Conservation (phyloP, 53 echinoderm and acorn worm genomes). For the Crossaster papposus region DNA sequence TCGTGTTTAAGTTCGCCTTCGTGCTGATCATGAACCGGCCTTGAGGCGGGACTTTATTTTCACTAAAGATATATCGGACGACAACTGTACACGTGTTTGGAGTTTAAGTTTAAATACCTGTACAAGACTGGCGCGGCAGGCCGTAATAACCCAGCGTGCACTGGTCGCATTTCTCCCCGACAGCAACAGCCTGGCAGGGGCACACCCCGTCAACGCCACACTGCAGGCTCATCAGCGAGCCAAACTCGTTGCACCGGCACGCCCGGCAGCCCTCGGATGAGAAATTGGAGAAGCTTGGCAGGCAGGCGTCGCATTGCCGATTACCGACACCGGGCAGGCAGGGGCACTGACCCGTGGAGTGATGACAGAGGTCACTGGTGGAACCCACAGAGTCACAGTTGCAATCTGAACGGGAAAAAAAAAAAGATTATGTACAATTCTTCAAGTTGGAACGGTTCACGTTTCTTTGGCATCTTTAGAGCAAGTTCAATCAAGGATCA, state of each 20-base stretch:
- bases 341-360: constrained; percentile 79
- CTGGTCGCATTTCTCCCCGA: constrained; percentile 74
- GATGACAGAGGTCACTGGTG: constrained; percentile 65
- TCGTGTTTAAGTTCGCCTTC: too few species aligned
- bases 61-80: too few species aligned
- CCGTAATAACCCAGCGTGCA: constrained; percentile 79
- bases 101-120: constrained; percentile 62
- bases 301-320: constrained; percentile 68
- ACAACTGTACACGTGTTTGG: background rate
- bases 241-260: constrained; percentile 84
- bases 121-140: constrained; percentile 70
- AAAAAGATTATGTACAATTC: background rate
- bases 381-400: constrained; percentile 79
- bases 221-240: constrained; percentile 79
- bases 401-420: constrained; percentile 59
- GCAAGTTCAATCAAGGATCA: background rate
- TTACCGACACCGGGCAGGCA: constrained; percentile 77
- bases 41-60: too few species aligned
- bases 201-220: constrained; percentile 74
- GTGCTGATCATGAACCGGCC: too few species aligned
- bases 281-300: constrained; percentile 75
- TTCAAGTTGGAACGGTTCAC: background rate
- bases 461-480: too few species aligned
- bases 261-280: constrained; percentile 68
- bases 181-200: constrained; percentile 65